Percentiles rank a stretch among this genome's conserved stretches.
Conservation (phyloP, 2,113 vertebrate species). For the Vidua macroura region DNA sequence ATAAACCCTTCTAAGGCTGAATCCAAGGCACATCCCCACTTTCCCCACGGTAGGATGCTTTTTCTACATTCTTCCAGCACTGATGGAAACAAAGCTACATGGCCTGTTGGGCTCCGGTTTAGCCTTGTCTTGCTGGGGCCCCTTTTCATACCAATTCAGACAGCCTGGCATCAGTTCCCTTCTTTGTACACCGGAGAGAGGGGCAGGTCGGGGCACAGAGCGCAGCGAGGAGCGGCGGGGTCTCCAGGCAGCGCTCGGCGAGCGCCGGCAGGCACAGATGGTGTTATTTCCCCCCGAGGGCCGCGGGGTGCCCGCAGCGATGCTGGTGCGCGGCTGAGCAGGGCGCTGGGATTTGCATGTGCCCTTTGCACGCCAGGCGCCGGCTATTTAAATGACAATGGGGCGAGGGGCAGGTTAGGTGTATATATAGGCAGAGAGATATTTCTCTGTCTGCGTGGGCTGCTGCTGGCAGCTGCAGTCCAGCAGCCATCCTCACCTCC, state of each 20-base stretch:
- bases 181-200: background rate
- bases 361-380: background rate
- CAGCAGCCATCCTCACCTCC: background rate
- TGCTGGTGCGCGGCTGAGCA: background rate
- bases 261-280: background rate
- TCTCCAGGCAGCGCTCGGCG: background rate
- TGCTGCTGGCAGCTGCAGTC: slow-evolving; percentile 61
- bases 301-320: background rate
- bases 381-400: slow-evolving; percentile 28
- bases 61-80: background rate
- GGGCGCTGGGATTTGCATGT: background rate
- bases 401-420: slow-evolving; percentile 26
- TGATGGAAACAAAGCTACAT: background rate
- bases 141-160: background rate
- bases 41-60: background rate
- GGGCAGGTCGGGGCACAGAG: background rate
- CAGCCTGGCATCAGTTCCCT: background rate
- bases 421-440: background rate
- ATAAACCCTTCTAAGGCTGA: background rate
- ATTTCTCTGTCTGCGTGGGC: background rate
- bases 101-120: background rate
- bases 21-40: background rate
- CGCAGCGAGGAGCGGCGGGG: background rate
- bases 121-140: background rate
- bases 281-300: background rate